Base-by-base conservation (phyloP, 2,797 vertebrate species). In the Linurgus olivaceus region DNA sequence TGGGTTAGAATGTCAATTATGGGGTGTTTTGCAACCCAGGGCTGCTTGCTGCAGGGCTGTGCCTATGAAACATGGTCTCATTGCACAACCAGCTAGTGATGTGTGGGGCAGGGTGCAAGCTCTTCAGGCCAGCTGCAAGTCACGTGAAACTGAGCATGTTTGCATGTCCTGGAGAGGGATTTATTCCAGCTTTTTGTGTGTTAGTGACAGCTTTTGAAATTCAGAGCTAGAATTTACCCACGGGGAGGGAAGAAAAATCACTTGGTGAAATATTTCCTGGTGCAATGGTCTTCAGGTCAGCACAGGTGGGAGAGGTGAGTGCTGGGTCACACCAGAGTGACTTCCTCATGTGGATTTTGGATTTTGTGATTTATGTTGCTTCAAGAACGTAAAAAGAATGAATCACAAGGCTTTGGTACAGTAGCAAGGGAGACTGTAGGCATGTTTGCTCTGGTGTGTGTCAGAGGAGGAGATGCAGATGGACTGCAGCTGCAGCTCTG, bases 41-140 rank as follows among this genome's bases (percentile, higher is more conserved):
- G 70, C 65, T 83, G 75, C 87, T 83, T 86, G 67, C 25, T 90
- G 57, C 50, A n/a, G 42, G 78, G 72, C 66, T 90, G 70, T 88
- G 92, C 20, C 17, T 65, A 31, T 86, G 51, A 92, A 88, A 91
- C 13, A 47, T 79, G 90, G 89, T 61, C 84, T 94, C 38, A 29
- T 94, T 76, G 73, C 75, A 19, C 57, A 78, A 45, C 80, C 17
- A 15, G 55, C 7, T 4, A 33, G 72, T 67, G 94, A 76, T 21
- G 38, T 61, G 87, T 88, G 74, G 80, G 92, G 89, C 52, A 5
- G 71, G 80, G 67, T 95, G 66, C 55, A 85, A 80, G 72, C 83
- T 83, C 77, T 88, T 71, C 21, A 51, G 78, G 84, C 78, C 84
- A 25, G 57, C 94, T 89, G 38, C 62, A 92, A 92, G 95, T 88